Evolutionary conservation across 2,113 vertebrate species (phyloP), one percentile per base, ranked within the genome.

Genomic region (Pachyramphus minor): DNA sequence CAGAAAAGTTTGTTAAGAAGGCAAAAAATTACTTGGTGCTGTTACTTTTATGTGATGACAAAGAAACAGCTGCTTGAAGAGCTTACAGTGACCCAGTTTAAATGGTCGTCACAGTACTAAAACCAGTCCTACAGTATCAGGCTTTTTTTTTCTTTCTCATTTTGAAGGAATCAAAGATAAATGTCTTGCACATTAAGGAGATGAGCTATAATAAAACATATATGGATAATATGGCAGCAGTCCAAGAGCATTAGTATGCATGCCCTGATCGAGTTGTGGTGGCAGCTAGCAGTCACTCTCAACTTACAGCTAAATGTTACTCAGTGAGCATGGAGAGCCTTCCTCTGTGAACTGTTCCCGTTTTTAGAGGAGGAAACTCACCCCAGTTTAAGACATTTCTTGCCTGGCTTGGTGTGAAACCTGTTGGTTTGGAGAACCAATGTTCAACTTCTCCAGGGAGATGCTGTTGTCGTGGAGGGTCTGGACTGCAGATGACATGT

Each of bases 131-230:
- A 45, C n/a, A 22, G 16, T 84, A 79, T 81, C 30, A 17, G 55
- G 28, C 9, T 9, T 64, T 64, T 75, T 92, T 84, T 93, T 78
- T 2, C 15, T 37, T 66, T 77, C 25, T 73, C 41, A 49, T 93
- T 93, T 94, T 96, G 88, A 92, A 95, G 93, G 93, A 85, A 93
- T 93, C 53, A 82, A 62, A 96, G 90, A 94, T 92, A 90, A 94
- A 94, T 92, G 95, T 89, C 95, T 89, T 89, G 44, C 69, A 78
- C 73, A 45, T 94, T 92, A 90, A 96, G 66, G 78, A 91, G 96
- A 93, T 95, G 89, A 96, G 73, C 83, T 87, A 50, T 93, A 90
- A 86, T 95, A 95, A 94, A 95, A 76, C 68, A 76, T 92, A 78
- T 75, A 94, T 95, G 85, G 85, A 84, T 93, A 89, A 89, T 56